These are phyloP conservation scores for Drosophila pseudoobscura DNA, from an alignment of 1,140 invertebrate species.

Conservation along the genomic window DNA sequence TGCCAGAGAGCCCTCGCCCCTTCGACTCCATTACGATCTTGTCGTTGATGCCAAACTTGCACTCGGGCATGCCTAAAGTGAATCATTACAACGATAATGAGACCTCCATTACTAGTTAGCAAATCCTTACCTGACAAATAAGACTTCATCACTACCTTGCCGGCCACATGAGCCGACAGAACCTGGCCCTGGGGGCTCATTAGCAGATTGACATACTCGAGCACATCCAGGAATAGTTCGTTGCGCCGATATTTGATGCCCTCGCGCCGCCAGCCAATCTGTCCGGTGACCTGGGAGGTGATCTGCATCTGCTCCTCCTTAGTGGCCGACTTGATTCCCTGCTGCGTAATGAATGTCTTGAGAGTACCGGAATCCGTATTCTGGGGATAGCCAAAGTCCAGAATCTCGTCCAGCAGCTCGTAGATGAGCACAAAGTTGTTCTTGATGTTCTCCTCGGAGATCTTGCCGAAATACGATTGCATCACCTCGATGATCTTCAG, in stretches of 20 bases:
- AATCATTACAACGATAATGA: background rate
- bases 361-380: conserved; percentile 99
- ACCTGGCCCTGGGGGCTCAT: conserved; percentile 99
- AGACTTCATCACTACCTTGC: conserved; percentile 99
- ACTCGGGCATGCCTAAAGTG: conserved; percentile 96
- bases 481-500: conserved; percentile 99
- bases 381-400: conserved; percentile 99
- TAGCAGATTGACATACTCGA: conserved; percentile 99
- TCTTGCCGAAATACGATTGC: conserved; percentile 99
- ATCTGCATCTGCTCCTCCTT: conserved; percentile 99
- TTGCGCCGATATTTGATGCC: conserved; percentile 99
- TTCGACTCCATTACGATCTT: conserved; percentile 99
- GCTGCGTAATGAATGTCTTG: conserved; percentile 99
- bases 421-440: conserved; percentile 99
- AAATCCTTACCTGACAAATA: conserved; percentile 92
- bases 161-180: conserved; percentile 98
- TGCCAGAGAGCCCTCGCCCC: conserved; percentile 88
- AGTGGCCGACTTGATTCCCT: conserved; percentile 98
- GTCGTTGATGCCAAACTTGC: conserved; percentile 99
- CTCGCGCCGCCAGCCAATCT: conserved; percentile 99
- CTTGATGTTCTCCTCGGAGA: conserved; percentile 99
- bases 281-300: conserved; percentile 99
- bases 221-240: conserved; percentile 99
- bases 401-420: conserved; percentile 99
- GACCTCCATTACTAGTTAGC: background rate